These are phyloP conservation scores for Clarias batrachus DNA, from an alignment of 2,113 vertebrate species.

Conservation along the genomic window DNA sequence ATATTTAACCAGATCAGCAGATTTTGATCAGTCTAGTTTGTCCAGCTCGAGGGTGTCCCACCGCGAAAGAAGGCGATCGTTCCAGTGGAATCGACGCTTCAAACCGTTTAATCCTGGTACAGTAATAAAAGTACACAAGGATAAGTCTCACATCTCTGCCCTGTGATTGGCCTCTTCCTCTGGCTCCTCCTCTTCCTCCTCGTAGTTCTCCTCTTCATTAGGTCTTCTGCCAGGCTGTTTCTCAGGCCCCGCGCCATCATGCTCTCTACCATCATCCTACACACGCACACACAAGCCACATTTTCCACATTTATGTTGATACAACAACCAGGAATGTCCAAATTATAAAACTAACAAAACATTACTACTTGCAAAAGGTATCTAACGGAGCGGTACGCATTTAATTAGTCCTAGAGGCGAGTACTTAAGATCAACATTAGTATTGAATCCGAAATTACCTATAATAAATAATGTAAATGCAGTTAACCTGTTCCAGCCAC, in stretches of 20 bases:
- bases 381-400: no score
- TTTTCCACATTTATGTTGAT: no score
- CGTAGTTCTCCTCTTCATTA: conserved; percentile 83
- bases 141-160: conserved; percentile 83
- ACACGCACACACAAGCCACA: background rate
- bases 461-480: no score
- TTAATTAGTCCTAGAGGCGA: no score
- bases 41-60: background rate
- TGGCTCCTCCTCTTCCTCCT: conserved; percentile 85
- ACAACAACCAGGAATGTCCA: no score
- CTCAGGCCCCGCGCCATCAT: conserved; percentile 66
- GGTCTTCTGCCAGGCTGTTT: conserved; percentile 62
- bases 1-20: background rate
- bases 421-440: no score
- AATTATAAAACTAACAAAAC: no score
- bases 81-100: conserved; percentile 3
- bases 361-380: no score
- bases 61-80: background rate
- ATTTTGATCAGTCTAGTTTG: background rate
- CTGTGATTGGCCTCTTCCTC: conserved; percentile 76
- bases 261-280: conserved; percentile 65
- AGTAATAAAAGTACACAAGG: background rate
- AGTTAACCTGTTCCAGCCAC: no score
- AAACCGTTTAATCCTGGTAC: background rate
- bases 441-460: no score